phyloP scores from a whole-genome alignment of 2,888 invertebrate genomes.

The Taphrorychus bicolor region DNA sequence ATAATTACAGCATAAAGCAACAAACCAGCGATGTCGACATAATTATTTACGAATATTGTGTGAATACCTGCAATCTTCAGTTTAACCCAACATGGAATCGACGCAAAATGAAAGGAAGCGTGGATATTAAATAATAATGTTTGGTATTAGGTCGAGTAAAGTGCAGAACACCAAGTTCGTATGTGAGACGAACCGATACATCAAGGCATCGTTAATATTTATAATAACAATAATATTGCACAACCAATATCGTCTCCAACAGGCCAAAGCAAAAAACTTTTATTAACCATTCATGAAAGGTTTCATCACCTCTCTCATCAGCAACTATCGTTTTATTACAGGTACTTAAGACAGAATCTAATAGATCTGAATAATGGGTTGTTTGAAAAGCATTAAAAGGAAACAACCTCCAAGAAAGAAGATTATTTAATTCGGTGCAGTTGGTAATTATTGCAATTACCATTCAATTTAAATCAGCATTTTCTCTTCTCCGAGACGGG shows the following conservation, averaged over 20 bases:
- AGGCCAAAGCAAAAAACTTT: not conserved
- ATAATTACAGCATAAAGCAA: conserved; percentile 1
- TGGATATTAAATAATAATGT: conserved; percentile 3
- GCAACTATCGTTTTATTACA: not conserved
- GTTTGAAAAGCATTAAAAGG: not conserved
- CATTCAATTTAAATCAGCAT: conserved; percentile 13
- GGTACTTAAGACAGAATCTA: not conserved
- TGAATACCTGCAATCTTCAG: not conserved
- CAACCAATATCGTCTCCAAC: not conserved
- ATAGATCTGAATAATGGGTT: not conserved
- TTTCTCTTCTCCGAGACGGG: conserved; percentile 9
- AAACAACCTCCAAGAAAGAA: conserved; percentile 2
- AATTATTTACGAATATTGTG: conserved; percentile 3
- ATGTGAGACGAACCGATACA: not conserved
- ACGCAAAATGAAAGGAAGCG: conserved; percentile 10
- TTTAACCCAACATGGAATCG: not conserved
- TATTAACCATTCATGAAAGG: not conserved
- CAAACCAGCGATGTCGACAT: not conserved
- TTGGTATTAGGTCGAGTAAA: not conserved
- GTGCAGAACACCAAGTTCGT: not conserved
- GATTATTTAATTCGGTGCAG: conserved; percentile 7
- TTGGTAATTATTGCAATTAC: conserved; percentile 6
- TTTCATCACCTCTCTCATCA: not conserved
- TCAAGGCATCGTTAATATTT: not conserved
- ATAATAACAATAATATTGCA: not conserved